A percentile compares a stretch with the other conserved stretches of the same genome.
Evolutionary conservation across 2,113 vertebrate species (phyloP).

Genomic region (Hystrix cristata): DNA sequence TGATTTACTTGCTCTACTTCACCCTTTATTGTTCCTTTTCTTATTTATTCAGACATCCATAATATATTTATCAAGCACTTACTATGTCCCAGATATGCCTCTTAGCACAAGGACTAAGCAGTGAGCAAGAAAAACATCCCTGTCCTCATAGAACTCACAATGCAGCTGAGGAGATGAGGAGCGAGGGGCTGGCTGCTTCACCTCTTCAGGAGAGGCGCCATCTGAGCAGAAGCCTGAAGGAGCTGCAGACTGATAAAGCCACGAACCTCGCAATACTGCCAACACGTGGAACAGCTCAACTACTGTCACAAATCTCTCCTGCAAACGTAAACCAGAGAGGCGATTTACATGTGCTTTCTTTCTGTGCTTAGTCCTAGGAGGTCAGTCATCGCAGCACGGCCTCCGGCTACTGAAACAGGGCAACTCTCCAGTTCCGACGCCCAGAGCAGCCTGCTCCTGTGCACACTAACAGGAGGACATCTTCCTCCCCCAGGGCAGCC

Average conservation of each 20-base stretch:
- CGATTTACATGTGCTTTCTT: constrained; percentile 41
- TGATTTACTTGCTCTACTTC: not conserved
- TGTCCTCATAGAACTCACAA: not conserved
- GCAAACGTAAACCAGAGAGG: constrained; percentile 39
- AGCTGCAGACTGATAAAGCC: not conserved
- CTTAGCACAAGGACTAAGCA: not conserved
- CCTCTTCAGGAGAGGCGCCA: not conserved
- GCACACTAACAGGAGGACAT: not conserved
- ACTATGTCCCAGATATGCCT: not conserved
- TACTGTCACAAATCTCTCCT: not conserved
- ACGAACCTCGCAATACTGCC: not conserved
- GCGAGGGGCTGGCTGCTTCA: not conserved
- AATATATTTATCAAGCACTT: not conserved
- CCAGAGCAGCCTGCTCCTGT: not conserved
- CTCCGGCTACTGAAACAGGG: not conserved
- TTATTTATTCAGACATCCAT: not conserved
- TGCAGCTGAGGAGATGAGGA: not conserved
- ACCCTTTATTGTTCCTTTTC: constrained; percentile 11
- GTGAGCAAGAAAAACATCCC: not conserved
- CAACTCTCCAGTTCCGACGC: not conserved
- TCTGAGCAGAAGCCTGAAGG: not conserved
- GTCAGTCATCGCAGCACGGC: not conserved
- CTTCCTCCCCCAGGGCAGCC: not conserved
- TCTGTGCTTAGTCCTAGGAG: not conserved
- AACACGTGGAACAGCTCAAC: constrained; percentile 5